Base-by-base conservation (phyloP, 2,113 vertebrate genomes). In the Crocuta crocuta region DNA sequence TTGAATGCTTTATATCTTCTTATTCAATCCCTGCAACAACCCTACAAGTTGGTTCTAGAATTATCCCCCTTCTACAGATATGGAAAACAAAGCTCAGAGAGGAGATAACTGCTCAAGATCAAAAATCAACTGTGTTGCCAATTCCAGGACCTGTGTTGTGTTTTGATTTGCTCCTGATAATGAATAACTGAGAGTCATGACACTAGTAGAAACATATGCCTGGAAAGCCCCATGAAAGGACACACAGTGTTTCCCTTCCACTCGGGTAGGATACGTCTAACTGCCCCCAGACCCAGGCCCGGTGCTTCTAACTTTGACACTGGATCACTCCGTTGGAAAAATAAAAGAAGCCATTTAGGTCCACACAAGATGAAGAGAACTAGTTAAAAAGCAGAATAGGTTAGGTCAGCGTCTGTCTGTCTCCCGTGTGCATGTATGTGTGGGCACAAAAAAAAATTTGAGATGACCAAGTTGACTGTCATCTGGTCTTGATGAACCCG, bases 311-410 rank as follows among this genome's bases (percentile, higher is more conserved):
- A 95, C 23, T 19, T 39, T 10, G 3, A 96, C 78, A 85, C 2
- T 5, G 11, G 24, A 13, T 17, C 26, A 13, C 9, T 24, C 70
- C 24, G 33, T 26, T 89, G 74, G 88, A 94, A 63, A 66, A 96
- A 92, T 70, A 61, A 95, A 91, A 35, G 45, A 85, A 97, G 53
- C 50, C 71, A 78, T 45, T 35, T 84, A 33, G 21, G 65, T 84
- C 13, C 16, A 50, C 4, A 45, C 19, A 83, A 82, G 35, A 84
- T 53, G 26, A 97, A 87, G 17, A 95, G 58, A 97, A 92, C 1
- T 70, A 70, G 9, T 70, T 89, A 89, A 87, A 94, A 95, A 58
- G 55, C 33, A 85, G 95, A 80, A 68, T 15, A 79, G 70, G 26
- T 17, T 61, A 10, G 26, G 12, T 88, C 73, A n/a, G 19, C 66